Conservation (phyloP, 2,888 invertebrate species). For the Melolontha melolontha region DNA sequence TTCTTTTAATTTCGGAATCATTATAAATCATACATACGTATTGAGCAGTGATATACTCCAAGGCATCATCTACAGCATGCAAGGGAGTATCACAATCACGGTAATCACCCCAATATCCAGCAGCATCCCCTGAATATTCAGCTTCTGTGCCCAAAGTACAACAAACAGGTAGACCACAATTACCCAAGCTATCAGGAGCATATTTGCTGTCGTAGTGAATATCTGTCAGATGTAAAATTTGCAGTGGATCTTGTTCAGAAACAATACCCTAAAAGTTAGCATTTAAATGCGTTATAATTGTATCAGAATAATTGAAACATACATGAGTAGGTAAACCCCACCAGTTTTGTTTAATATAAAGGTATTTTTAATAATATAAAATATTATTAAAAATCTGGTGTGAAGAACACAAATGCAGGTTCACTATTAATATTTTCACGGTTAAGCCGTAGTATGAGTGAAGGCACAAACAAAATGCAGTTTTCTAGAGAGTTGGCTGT, state of each 20-base stretch:
- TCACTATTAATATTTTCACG: too few relatives aligned
- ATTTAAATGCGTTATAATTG: neutral
- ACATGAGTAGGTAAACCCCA: too few relatives aligned
- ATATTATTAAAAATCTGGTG: too few relatives aligned
- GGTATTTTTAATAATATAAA: too few relatives aligned
- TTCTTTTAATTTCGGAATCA: too few relatives aligned
- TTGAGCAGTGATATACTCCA: slow-evolving; percentile 31
- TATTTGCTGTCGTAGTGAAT: slow-evolving; percentile 86
- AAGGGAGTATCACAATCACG: slow-evolving; percentile 81
- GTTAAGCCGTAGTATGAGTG: too few relatives aligned
- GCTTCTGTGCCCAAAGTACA: slow-evolving; percentile 74
- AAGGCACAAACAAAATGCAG: too few relatives aligned
- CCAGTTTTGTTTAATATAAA: too few relatives aligned
- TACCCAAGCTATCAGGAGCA: slow-evolving; percentile 73
- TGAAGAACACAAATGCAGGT: too few relatives aligned
- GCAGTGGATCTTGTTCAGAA: slow-evolving; percentile 49
- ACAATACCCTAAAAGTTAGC: slow-evolving; percentile 26
- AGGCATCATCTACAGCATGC: slow-evolving; percentile 74
- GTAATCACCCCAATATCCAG: slow-evolving; percentile 87
- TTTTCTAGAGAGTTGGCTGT: too few relatives aligned
- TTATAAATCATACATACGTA: slow-evolving; percentile 20
- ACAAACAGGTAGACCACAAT: slow-evolving; percentile 83
- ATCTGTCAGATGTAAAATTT: slow-evolving; percentile 78
- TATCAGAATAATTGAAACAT: too few relatives aligned
- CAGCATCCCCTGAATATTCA: slow-evolving; percentile 61